These are phyloP conservation scores for Pantherophis alleghaniensis DNA, from an alignment of 2,797 vertebrate genomes.

Conservation along the genomic window DNA sequence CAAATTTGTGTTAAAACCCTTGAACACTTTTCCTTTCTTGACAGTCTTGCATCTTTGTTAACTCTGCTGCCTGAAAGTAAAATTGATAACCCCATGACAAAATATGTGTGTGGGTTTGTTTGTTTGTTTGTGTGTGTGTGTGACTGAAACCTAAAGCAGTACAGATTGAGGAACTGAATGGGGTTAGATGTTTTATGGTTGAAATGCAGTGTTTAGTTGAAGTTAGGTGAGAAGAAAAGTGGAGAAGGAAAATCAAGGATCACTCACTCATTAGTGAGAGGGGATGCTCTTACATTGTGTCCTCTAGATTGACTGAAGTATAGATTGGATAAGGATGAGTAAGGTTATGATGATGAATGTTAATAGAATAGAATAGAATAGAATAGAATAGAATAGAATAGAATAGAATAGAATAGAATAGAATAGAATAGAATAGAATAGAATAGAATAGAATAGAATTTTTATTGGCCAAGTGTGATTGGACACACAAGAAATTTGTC, in stretches of 20 bases:
- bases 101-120: neutral
- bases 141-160: neutral
- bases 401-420: too few species aligned
- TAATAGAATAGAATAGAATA: too few species aligned
- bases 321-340: neutral
- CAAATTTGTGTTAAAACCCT: too few species aligned
- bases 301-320: neutral
- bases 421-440: too few species aligned
- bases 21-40: neutral
- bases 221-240: neutral
- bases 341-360: neutral
- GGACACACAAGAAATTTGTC: too few species aligned
- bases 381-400: too few species aligned
- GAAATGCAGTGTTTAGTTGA: neutral
- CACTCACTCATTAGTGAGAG: neutral
- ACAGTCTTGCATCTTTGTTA: neutral
- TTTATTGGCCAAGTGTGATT: too few species aligned
- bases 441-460: too few species aligned
- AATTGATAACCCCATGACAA: neutral
- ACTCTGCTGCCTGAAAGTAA: neutral
- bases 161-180: neutral
- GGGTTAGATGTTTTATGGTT: neutral
- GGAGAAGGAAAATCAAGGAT: neutral
- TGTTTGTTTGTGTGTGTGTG: neutral
- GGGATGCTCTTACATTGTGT: neutral